These are phyloP conservation scores for Orius insidiosus DNA, from an alignment of 1,140 invertebrate species.

Conservation along the genomic window DNA sequence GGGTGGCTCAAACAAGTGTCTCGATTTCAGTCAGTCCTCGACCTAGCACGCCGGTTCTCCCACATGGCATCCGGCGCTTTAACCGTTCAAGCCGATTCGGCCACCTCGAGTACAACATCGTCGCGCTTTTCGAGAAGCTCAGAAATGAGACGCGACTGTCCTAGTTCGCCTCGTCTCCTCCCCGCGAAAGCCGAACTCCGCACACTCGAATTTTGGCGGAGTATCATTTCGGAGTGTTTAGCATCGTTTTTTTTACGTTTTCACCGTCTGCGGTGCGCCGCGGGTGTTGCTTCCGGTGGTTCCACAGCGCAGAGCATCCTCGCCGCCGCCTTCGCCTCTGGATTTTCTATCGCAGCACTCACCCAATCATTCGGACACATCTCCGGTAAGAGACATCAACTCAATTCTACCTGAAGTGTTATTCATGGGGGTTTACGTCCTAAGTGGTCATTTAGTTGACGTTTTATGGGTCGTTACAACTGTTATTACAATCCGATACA, in stretches of 20 bases:
- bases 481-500: no score
- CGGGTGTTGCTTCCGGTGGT: constrained; percentile 40
- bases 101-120: constrained; percentile 41
- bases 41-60: no score
- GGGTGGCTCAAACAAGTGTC: no score
- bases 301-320: constrained; percentile 31
- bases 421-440: no score
- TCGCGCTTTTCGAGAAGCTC: constrained; percentile 56
- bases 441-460: no score
- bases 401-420: no score
- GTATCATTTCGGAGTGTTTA: constrained; percentile 70
- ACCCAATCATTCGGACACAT: constrained; percentile 71
- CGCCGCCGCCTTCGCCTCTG: constrained; percentile 57
- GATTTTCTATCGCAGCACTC: constrained; percentile 64
- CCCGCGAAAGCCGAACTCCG: constrained; percentile 58
- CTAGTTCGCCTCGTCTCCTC: constrained; percentile 20
- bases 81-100: constrained; percentile 21
- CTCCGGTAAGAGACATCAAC: constrained; percentile 44
- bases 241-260: constrained; percentile 72
- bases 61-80: constrained; percentile 10
- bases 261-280: constrained; percentile 61
- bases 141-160: constrained; percentile 31
- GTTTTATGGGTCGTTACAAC: no score
- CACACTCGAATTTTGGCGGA: constrained; percentile 74
- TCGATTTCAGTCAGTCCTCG: no score